Evolutionary conservation across 2,888 invertebrate genomes (phyloP), one percentile per base, ranked within the genome.

Genomic region (Drosophila nigritarsus): DNA sequence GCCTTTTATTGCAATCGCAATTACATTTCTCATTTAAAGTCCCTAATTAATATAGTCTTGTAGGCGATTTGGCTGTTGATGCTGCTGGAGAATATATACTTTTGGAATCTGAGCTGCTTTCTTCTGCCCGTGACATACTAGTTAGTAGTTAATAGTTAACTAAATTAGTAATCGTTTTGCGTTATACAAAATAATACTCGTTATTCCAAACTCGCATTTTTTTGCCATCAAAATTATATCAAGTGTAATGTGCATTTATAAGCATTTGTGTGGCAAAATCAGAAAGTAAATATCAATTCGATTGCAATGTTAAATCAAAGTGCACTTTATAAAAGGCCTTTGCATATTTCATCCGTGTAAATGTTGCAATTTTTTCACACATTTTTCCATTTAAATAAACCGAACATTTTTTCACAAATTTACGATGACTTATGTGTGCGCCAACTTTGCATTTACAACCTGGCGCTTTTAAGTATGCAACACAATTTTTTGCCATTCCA

Each of bases 391-490:
- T 60, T 69, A 70, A 69, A 60, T 56, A 62, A 76, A 51, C 48
- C 13, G 50, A 48, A 53, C 53, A 51, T 62, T 75, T 78, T 79
- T 72, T 32, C 49, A 29, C 32, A 29, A 29, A n/a, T 38, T 36
- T n/a, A 29, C 27, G 30, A 65, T 59, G 38, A 51, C 54, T 56
- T 65, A 53, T 72, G 51, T 50, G 29, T 29, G 29, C 40, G 13
- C 18, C 40, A 38, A 61, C 62, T 73, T 78, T 58, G 50, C 64
- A 68, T 75, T 67, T 64, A 48, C 58, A 58, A 54, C 58, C 36
- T 56, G 42, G 20, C 56, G 45, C 55, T 66, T 59, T 66, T 69
- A 65, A 65, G 77, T 65, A 61, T 73, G 45, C 64, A 67, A 68
- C 34, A 50, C 24, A 45, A 56, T 70, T 73, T 70, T 75, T 54